These are phyloP conservation scores for Falcunculus frontatus DNA, from an alignment of 2,113 vertebrate species.

Conservation along the genomic window DNA sequence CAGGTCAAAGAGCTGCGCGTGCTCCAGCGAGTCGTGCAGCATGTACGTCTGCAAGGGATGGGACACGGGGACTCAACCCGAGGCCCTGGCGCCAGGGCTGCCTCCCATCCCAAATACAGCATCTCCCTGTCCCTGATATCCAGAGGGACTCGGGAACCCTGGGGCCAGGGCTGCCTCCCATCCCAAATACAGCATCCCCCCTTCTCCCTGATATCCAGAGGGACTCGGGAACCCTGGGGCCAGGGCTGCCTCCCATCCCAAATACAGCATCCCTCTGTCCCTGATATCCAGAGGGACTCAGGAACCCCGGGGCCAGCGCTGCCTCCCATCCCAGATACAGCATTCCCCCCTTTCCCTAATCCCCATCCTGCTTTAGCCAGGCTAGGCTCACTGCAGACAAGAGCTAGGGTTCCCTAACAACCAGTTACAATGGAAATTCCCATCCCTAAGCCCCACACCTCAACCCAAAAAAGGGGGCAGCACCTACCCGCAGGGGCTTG, in stretches of 20 bases:
- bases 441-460: accelerated
- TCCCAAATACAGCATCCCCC: neutral
- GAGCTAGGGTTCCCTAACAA: accelerated
- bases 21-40: conserved; percentile 79
- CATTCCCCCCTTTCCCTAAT: neutral
- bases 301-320: too few relatives aligned
- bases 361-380: neutral
- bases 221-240: too few relatives aligned
- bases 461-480: accelerated
- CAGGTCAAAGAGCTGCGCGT: conserved; percentile 89
- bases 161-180: neutral
- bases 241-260: neutral
- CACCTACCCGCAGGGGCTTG: conserved; percentile 87
- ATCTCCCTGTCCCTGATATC: neutral
- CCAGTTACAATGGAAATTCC: neutral
- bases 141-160: neutral
- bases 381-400: accelerated
- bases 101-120: neutral
- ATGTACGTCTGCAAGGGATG: conserved; percentile 82
- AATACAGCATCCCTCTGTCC: neutral
- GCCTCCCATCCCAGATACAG: neutral
- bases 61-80: neutral
- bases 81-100: too few relatives aligned
- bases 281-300: too few relatives aligned
- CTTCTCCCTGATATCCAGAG: too few relatives aligned